Evolutionary conservation across 2,797 vertebrate genomes (phyloP).

Genomic region (Malacoraja senta): DNA sequence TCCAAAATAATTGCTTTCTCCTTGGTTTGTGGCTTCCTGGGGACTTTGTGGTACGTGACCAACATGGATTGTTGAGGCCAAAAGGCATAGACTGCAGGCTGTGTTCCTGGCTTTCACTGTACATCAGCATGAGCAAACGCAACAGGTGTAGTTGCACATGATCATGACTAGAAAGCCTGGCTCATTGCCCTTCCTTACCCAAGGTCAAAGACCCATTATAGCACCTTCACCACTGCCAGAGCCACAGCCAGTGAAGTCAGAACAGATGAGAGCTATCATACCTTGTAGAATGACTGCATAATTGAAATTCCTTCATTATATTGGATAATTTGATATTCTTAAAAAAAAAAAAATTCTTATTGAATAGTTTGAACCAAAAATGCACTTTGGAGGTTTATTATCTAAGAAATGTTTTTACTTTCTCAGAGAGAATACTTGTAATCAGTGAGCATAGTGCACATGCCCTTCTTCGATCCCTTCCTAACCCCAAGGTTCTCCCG

Average conservation of each 20-base stretch:
- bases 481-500: slow-evolving; percentile 20
- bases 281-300: not conserved
- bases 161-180: not conserved
- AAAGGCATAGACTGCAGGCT: not conserved
- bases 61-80: not conserved
- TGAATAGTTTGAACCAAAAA: not conserved
- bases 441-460: not conserved
- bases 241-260: not conserved
- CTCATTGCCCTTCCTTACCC: not conserved
- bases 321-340: not conserved
- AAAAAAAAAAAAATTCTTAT: not conserved
- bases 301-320: slow-evolving; percentile 11
- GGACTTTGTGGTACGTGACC: not conserved
- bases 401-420: not conserved
- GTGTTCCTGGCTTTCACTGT: not conserved
- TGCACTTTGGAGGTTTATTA: not conserved
- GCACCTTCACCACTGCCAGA: not conserved
- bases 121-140: not conserved
- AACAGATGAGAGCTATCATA: not conserved
- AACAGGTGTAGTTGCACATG: not conserved
- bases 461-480: slow-evolving; percentile 38
- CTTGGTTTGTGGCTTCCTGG: slow-evolving; percentile 26
- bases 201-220: not conserved
- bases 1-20: slow-evolving; percentile 51
- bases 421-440: not conserved